Conservation (phyloP, 2,888 invertebrate genomes). For the Brachylomia viminalis region DNA sequence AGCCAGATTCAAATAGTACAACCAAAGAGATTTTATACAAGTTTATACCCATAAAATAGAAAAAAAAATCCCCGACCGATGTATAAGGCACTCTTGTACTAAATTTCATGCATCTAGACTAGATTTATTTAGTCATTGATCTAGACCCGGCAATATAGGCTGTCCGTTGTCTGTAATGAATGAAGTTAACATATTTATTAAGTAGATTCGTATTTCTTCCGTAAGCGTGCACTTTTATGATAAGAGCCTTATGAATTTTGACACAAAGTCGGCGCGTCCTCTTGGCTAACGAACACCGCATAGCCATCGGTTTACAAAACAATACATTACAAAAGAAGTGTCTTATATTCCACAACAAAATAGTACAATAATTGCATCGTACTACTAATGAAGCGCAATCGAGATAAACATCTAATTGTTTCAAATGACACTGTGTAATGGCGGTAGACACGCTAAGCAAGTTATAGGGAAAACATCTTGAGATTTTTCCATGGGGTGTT, state of each 20-base stretch:
- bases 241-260: background rate
- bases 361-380: background rate
- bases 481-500: conserved; percentile 51
- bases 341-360: background rate
- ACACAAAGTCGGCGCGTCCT: background rate
- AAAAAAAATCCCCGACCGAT: too few species aligned
- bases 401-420: conserved; percentile 35
- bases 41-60: too few species aligned
- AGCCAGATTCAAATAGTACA: too few species aligned
- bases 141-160: too few species aligned
- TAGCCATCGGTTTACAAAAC: background rate
- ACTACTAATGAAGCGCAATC: conserved; percentile 33
- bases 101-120: too few species aligned
- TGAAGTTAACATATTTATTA: too few species aligned
- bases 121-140: too few species aligned
- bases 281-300: background rate
- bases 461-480: conserved; percentile 49
- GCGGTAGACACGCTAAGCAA: conserved; percentile 54
- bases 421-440: conserved; percentile 41
- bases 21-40: too few species aligned
- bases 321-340: background rate
- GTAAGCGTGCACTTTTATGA: background rate
- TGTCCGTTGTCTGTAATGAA: too few species aligned
- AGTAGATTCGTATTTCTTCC: background rate
- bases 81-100: too few species aligned